Evolutionary conservation across 2,888 invertebrate species (phyloP).

Genomic region (Epinotia brunnichana): DNA sequence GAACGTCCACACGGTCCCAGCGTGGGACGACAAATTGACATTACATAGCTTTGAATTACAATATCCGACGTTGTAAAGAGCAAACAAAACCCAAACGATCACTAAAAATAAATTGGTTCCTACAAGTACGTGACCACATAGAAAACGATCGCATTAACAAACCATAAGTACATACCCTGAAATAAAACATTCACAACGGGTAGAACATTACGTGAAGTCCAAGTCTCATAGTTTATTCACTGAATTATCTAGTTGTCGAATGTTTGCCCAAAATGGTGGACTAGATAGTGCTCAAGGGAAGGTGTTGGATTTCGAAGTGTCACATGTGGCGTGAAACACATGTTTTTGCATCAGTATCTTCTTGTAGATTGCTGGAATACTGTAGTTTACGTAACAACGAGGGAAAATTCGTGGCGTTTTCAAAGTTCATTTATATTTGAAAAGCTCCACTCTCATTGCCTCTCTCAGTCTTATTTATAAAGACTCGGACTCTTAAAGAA

Average conservation of each 20-base stretch:
- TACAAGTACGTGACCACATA: slow-evolving; percentile 21
- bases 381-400: background rate
- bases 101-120: slow-evolving; percentile 3
- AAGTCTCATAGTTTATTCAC: slow-evolving; percentile 35
- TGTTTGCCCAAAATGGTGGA: slow-evolving; percentile 16
- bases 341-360: background rate
- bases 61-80: background rate
- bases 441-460: background rate
- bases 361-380: background rate
- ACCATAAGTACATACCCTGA: slow-evolving; percentile 20
- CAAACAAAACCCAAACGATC: background rate
- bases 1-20: background rate
- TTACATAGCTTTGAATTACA: slow-evolving; percentile 1
- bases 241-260: slow-evolving; percentile 38
- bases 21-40: background rate
- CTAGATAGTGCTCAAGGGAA: background rate
- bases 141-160: slow-evolving; percentile 25
- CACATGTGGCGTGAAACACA: background rate
- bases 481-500: background rate
- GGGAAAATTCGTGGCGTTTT: background rate
- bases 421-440: background rate
- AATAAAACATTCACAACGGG: slow-evolving; percentile 34
- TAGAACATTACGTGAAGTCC: slow-evolving; percentile 27
- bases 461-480: background rate
- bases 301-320: background rate